These are phyloP conservation scores for Syncerus caffer DNA, from an alignment of 2,797 vertebrate species.

Conservation along the genomic window DNA sequence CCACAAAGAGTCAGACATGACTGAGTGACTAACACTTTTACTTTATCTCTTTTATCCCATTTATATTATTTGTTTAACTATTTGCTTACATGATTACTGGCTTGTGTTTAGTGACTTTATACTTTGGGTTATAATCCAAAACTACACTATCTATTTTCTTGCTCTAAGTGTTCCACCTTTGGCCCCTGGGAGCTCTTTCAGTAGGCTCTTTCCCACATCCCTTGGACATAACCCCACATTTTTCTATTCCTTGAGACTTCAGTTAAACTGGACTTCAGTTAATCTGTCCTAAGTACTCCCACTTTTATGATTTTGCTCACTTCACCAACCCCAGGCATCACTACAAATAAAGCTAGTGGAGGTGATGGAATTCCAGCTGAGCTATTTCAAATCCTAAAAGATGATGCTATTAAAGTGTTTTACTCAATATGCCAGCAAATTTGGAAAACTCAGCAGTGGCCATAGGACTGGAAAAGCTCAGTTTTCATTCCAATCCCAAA, in stretches of 20 bases:
- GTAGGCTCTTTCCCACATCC: neutral
- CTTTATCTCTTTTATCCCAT: neutral
- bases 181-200: neutral
- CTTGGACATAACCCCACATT: neutral
- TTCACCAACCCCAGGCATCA: neutral
- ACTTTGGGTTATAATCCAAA: neutral
- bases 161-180: neutral
- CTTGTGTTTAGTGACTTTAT: neutral
- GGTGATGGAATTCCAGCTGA: too few relatives aligned
- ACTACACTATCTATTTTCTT: neutral
- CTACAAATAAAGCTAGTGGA: too few relatives aligned
- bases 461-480: neutral
- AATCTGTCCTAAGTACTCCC: neutral
- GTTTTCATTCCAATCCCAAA: neutral
- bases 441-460: neutral
- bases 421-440: neutral
- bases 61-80: neutral
- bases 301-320: neutral
- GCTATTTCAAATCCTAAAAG: too few relatives aligned
- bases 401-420: neutral
- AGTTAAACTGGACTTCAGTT: neutral
- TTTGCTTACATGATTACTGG: neutral
- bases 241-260: neutral
- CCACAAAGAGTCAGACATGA: neutral
- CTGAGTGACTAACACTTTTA: neutral